Conservation (phyloP, 2,113 vertebrate genomes). For the Rana temporaria region DNA sequence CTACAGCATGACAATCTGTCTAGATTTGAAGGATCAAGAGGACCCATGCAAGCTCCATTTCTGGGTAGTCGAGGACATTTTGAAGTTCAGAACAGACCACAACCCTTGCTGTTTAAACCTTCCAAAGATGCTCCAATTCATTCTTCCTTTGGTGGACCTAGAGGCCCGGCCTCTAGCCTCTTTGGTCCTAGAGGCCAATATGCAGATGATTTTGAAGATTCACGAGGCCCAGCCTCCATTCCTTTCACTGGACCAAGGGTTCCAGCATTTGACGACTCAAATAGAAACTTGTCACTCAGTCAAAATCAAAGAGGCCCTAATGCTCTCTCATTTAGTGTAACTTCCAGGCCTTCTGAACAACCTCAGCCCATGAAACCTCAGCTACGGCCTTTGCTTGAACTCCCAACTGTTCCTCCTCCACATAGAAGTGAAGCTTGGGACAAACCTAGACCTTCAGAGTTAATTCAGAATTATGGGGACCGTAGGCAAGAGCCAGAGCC, state of each 20-base stretch:
- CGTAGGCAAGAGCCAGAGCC: slow-evolving; percentile 73
- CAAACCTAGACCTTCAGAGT: slow-evolving; percentile 65
- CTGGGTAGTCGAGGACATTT: slow-evolving; percentile 65
- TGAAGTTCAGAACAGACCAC: slow-evolving; percentile 71
- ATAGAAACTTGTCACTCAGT: slow-evolving; percentile 68
- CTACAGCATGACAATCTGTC: not conserved
- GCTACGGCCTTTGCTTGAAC: slow-evolving; percentile 82
- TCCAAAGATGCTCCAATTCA: slow-evolving; percentile 72
- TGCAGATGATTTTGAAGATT: slow-evolving; percentile 69
- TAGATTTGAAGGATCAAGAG: slow-evolving; percentile 20
- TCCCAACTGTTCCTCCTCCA: slow-evolving; percentile 79
- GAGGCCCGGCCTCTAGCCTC: slow-evolving; percentile 68
- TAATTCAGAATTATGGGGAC: slow-evolving; percentile 62
- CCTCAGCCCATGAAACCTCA: slow-evolving; percentile 69
- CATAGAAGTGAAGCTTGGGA: slow-evolving; percentile 78
- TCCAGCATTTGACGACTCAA: slow-evolving; percentile 79
- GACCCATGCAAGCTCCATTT: not conserved
- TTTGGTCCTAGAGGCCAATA: slow-evolving; percentile 81
- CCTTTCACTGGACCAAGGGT: slow-evolving; percentile 72
- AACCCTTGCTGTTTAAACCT: slow-evolving; percentile 69
- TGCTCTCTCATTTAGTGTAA: slow-evolving; percentile 66
- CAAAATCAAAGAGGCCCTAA: slow-evolving; percentile 71
- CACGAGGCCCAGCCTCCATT: slow-evolving; percentile 69
- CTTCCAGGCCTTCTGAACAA: slow-evolving; percentile 76
- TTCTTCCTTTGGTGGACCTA: slow-evolving; percentile 74